Percentiles rank a stretch among this genome's conserved stretches.
These are phyloP conservation scores for Protodeltote pygarga DNA, from an alignment of 2,888 invertebrate genomes.

Conservation along the genomic window DNA sequence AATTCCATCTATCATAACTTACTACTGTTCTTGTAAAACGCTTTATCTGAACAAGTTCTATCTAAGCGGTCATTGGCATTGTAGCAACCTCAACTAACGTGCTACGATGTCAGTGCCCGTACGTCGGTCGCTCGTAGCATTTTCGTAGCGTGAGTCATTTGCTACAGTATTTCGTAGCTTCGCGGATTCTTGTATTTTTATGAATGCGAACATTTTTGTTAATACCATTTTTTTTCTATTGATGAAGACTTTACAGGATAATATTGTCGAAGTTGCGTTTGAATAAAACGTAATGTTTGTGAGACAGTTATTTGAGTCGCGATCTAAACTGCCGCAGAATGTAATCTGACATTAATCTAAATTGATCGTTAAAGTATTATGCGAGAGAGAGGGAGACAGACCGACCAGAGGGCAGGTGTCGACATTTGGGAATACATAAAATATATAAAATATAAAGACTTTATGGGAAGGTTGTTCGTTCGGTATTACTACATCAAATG, in stretches of 20 bases:
- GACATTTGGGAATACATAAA: conserved; percentile 23
- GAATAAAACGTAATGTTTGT: conserved; percentile 15
- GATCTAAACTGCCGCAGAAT: conserved; percentile 12
- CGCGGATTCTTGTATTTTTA: conserved; percentile 19
- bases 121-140: conserved; percentile 29
- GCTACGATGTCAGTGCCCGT: conserved; percentile 32
- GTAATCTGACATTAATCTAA: conserved; percentile 34
- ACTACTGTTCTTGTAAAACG: no score
- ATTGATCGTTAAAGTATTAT: conserved; percentile 39
- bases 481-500: conserved; percentile 27
- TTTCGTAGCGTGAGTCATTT: conserved; percentile 38
- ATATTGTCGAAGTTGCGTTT: no score
- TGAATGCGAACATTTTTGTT: not conserved
- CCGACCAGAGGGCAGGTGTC: conserved; percentile 21
- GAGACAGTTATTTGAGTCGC: conserved; percentile 8
- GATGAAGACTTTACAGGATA: no score
- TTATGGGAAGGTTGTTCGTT: conserved; percentile 27
- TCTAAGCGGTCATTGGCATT: conserved; percentile 35
- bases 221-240: not conserved
- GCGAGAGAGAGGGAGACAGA: conserved; percentile 7
- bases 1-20: no score
- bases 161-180: conserved; percentile 25
- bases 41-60: conserved; percentile 6
- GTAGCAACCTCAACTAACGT: conserved; percentile 25
- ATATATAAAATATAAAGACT: conserved; percentile 25